Evolutionary conservation across 2,113 vertebrate genomes (phyloP).

Genomic region (Thunnus thynnus): DNA sequence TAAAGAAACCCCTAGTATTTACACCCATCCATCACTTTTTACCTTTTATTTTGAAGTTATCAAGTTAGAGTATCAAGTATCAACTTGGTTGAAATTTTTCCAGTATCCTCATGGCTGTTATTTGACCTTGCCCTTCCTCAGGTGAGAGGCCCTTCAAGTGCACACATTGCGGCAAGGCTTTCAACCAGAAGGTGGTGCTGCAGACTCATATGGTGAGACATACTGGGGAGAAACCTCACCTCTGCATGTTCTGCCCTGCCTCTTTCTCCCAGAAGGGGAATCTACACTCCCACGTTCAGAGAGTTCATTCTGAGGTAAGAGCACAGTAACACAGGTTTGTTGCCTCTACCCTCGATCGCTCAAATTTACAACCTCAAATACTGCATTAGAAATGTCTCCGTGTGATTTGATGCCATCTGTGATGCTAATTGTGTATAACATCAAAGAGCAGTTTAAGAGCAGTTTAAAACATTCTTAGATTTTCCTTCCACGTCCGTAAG

Average conservation of each 20-base stretch:
- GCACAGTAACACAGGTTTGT: not conserved
- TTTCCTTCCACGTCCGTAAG: too few species aligned
- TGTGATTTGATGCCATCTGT: not conserved
- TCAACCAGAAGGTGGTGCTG: constrained; percentile 99
- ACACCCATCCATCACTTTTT: not conserved
- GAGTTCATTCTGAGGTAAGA: constrained; percentile 96
- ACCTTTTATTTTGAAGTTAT: not conserved
- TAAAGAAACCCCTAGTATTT: not conserved
- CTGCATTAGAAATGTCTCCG: not conserved
- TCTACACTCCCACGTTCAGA: constrained; percentile 96
- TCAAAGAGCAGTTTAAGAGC: too few species aligned
- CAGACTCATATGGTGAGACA: constrained; percentile 99
- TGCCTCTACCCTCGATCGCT: too few species aligned
- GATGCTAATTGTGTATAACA: not conserved
- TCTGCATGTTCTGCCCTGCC: constrained; percentile 96
- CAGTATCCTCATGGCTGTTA: not conserved
- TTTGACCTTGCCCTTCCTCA: constrained; percentile 48
- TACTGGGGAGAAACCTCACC: constrained; percentile 96
- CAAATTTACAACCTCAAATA: not conserved
- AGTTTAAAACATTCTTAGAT: too few species aligned
- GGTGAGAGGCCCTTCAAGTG: constrained; percentile 97
- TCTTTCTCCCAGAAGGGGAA: constrained; percentile 99
- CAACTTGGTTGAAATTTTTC: not conserved
- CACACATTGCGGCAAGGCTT: constrained; percentile 93
- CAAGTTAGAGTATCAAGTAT: not conserved